Base-by-base conservation (phyloP, 2,113 vertebrate species). In the Scartelaos histophorus region DNA sequence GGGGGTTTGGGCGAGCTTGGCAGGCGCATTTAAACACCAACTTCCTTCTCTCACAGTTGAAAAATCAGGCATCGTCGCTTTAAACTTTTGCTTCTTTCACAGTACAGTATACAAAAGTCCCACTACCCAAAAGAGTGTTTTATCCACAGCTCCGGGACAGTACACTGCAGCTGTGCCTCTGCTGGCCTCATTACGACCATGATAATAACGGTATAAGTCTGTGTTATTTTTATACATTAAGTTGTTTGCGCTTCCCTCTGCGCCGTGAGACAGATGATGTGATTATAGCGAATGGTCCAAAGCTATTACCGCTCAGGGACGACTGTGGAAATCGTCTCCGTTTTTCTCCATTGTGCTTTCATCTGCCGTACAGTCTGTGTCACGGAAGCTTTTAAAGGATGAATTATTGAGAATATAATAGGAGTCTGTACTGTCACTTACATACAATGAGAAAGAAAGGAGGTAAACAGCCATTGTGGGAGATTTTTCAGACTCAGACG, bases 241-340 rank as follows among this genome's bases (percentile, higher is more conserved):
- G 35, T 57, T 45, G 62, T 66, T 69, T 76, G 56, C 66, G 2
- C 1, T 51, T 57, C 67, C 65, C 21, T 46, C n/a, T 22, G 69
- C 25, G 13, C 82, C 73, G 69, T n/a, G 70, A 76, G 71, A 83
- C 78, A 75, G 62, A 79, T 73, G 70, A 84, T 54, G 73, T 79
- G 71, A 84, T 89, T 73, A 73, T 38, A 69, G 70, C 53, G 66
- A 85, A 82, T 66, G 67, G 66, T 57, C 64, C 69, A 67, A 67
- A 70, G 73, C 75, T 56, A 5, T 45, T 69, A 73, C 47, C 49
- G 70, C 46, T 54, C 19, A 25, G 54, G 57, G 64, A 74, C 70
- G n/a, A 60, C 61, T 54, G 47, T 47, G 38, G 66, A 60, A 71
- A 69, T 71, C 64, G 43, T 17, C 35, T 7, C 13, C 49, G 24